Evolutionary conservation across 2,797 vertebrate species (phyloP).

Genomic region (Pachyuromys duprasi): DNA sequence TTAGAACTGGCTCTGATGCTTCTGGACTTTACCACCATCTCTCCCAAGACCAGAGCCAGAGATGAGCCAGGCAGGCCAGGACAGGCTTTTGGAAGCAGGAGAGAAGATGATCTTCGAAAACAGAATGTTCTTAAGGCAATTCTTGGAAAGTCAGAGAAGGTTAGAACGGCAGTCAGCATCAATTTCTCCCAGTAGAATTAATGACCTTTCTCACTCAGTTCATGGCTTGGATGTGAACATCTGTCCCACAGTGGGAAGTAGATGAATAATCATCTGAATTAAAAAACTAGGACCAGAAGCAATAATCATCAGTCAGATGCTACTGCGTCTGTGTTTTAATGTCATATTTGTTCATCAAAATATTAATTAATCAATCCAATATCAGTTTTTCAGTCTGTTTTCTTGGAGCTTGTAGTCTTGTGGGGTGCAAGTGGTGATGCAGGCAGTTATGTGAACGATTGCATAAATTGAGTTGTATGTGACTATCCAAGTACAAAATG

Average conservation of each 20-base stretch:
- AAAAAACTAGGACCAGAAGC: constrained; percentile 56
- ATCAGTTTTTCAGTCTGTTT: constrained; percentile 10
- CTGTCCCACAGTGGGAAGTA: constrained; percentile 51
- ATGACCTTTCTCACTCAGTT: constrained; percentile 62
- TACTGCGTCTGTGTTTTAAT: neutral
- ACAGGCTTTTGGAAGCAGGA: constrained; percentile 69
- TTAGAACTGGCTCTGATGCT: constrained; percentile 73
- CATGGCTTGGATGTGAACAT: constrained; percentile 64
- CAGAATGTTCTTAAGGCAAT: constrained; percentile 82
- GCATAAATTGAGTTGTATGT: neutral
- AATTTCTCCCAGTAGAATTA: constrained; percentile 72
- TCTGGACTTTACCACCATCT: constrained; percentile 23
- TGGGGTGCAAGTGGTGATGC: neutral
- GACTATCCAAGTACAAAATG: neutral
- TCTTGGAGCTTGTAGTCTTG: neutral
- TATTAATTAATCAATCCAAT: constrained; percentile 2
- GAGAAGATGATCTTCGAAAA: constrained; percentile 74
- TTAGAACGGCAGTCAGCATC: constrained; percentile 44
- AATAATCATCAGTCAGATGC: neutral
- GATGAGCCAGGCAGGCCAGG: constrained; percentile 45
- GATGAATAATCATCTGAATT: constrained; percentile 56
- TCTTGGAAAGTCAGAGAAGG: constrained; percentile 85
- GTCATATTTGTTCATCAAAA: constrained; percentile 48
- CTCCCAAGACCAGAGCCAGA: neutral
- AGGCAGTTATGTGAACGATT: neutral